phyloP scores from a whole-genome alignment of 2,797 vertebrate species.

The Sciaenops ocellatus region DNA sequence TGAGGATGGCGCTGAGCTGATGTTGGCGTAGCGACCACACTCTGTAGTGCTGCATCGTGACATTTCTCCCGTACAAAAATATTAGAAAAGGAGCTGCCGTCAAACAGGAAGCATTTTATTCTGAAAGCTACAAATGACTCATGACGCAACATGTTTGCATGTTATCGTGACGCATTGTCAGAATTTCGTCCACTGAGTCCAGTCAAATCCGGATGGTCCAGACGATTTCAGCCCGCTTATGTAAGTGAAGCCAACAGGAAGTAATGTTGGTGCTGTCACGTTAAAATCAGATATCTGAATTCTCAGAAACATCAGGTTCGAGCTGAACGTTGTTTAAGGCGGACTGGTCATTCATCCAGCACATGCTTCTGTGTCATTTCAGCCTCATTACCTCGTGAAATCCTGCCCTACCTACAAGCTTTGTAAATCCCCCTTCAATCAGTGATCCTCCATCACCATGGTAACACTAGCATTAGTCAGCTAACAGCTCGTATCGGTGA shows the following conservation, averaged over 20 bases:
- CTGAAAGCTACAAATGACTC: too few relatives aligned
- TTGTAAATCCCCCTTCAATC: neutral
- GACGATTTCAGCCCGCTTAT: neutral
- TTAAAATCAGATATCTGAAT: too few relatives aligned
- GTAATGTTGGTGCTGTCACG: too few relatives aligned
- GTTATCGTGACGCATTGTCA: neutral
- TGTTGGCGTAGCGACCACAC: too few relatives aligned
- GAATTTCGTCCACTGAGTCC: neutral
- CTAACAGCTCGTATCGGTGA: neutral
- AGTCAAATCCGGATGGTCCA: neutral
- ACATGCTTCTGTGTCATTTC: neutral
- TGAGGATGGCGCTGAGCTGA: too few relatives aligned
- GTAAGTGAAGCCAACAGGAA: neutral
- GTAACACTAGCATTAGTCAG: conserved; percentile 2
- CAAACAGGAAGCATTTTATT: neutral
- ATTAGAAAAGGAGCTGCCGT: neutral
- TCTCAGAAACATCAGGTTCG: too few relatives aligned
- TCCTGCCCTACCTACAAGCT: neutral
- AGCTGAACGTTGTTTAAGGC: neutral
- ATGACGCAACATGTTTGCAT: too few relatives aligned
- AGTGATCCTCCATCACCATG: neutral
- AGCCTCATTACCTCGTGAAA: neutral
- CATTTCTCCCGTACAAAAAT: neutral
- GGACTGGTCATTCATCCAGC: neutral
- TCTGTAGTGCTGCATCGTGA: too few relatives aligned